Evolutionary conservation across 2,888 invertebrate species (phyloP).

Genomic region (Lamproptera curius): DNA sequence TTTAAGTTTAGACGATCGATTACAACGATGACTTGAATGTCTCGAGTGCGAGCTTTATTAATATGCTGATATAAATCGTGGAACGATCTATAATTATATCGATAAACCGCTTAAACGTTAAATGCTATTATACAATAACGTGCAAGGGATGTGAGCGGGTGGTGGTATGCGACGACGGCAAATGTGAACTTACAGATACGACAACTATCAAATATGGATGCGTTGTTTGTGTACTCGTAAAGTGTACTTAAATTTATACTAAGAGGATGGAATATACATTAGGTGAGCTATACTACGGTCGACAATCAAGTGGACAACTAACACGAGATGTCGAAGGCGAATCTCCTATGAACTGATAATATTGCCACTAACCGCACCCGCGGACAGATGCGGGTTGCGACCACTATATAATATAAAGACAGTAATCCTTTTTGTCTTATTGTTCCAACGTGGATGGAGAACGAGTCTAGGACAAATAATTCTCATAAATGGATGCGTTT

Average conservation of each 20-base stretch:
- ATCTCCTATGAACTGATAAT: constrained; percentile 50
- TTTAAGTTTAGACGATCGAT: constrained; percentile 50
- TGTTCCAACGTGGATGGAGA: constrained; percentile 75
- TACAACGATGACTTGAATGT: constrained; percentile 49
- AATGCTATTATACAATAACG: constrained; percentile 65
- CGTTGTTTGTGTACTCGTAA: constrained; percentile 64
- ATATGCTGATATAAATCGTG: constrained; percentile 48
- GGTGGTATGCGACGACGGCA: constrained; percentile 54
- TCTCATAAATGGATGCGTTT: constrained; percentile 34
- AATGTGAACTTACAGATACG: constrained; percentile 52
- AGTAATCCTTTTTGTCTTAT: constrained; percentile 48
- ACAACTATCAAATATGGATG: constrained; percentile 63
- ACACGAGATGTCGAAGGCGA: constrained; percentile 43
- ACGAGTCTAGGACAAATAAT: constrained; percentile 59
- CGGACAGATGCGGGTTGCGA: constrained; percentile 8
- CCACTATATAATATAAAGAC: constrained; percentile 41
- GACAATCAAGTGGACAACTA: constrained; percentile 54
- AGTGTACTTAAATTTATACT: constrained; percentile 67
- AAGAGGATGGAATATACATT: constrained; percentile 78
- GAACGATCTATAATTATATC: constrained; percentile 38
- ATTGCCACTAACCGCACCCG: constrained; percentile 23
- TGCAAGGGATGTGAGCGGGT: constrained; percentile 64
- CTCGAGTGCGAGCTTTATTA: constrained; percentile 53
- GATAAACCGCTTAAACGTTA: constrained; percentile 45
- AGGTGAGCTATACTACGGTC: constrained; percentile 62